Conservation (phyloP, 2,797 vertebrate species). For the Oophaga sylvatica region DNA sequence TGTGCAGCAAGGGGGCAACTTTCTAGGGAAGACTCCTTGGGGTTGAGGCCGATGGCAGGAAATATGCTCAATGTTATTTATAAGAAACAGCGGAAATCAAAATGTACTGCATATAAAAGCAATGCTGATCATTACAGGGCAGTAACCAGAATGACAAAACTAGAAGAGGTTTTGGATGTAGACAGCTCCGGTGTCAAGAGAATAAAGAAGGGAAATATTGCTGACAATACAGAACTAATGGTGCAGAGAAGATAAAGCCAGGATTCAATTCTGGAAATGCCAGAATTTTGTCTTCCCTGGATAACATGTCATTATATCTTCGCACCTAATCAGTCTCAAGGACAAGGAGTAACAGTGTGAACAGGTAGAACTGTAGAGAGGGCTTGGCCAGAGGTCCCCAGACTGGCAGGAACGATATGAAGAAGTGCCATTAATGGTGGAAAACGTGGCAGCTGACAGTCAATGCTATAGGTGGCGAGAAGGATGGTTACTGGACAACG, state of each 20-base stretch:
- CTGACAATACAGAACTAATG: conserved; percentile 4
- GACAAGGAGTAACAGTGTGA: not conserved
- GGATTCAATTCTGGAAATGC: not conserved
- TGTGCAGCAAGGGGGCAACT: not conserved
- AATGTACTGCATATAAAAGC: no score
- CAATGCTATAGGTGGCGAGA: no score
- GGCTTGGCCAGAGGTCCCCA: not conserved
- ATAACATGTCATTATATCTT: not conserved
- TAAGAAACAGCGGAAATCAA: not conserved
- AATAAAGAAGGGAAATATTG: not conserved
- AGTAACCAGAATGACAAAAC: no score
- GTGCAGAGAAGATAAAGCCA: conserved; percentile 15
- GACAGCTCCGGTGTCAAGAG: no score
- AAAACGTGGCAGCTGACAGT: not conserved
- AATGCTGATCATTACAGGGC: no score
- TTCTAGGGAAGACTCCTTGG: not conserved
- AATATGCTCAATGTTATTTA: not conserved
- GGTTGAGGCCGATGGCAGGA: not conserved
- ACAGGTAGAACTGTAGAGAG: not conserved
- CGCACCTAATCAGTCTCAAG: not conserved
- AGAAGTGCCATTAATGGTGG: not conserved
- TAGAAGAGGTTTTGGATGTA: no score
- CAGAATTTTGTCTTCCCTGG: not conserved
- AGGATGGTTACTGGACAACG: no score
- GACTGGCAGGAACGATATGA: not conserved